A percentile compares a stretch with the other conserved stretches of the same genome.
These are phyloP conservation scores for Tokudaia tokunoshimensis DNA, from an alignment of 2,797 vertebrate species.

Conservation along the genomic window DNA sequence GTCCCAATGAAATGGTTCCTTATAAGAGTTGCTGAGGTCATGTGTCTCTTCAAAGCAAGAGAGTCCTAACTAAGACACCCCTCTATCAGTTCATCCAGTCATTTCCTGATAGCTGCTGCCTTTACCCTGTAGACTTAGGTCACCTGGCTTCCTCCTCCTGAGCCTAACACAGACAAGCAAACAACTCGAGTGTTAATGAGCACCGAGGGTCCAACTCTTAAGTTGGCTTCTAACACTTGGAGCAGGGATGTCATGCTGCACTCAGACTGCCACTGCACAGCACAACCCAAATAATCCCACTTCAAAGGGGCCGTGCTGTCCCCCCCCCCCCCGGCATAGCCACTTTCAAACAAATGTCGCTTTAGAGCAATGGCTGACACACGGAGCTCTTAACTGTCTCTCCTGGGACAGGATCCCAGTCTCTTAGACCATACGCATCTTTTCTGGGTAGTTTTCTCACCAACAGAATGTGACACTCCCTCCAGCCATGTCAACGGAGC, in stretches of 20 bases:
- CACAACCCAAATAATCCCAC: not conserved
- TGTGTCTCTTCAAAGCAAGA: not conserved
- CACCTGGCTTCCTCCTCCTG: not conserved
- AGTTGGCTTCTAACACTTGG: conserved; percentile 34
- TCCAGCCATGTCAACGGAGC: not conserved
- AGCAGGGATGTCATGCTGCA: not conserved
- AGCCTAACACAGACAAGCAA: not conserved
- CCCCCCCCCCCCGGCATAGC: not conserved
- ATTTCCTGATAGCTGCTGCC: not conserved
- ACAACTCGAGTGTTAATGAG: not conserved
- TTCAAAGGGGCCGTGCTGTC: not conserved
- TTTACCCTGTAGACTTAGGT: not conserved
- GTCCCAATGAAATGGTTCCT: not conserved
- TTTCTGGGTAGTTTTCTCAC: not conserved
- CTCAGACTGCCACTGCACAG: not conserved
- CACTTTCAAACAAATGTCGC: not conserved
- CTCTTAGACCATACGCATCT: not conserved
- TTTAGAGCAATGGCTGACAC: not conserved
- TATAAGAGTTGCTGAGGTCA: not conserved
- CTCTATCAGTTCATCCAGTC: not conserved
- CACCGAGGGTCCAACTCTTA: not conserved
- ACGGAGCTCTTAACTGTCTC: not conserved
- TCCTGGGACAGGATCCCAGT: not conserved
- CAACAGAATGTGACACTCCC: conserved; percentile 62
- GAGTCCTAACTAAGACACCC: not conserved